Base-by-base conservation (phyloP, 37 sponge, comb jelly and placozoan species). In the Halichondria panicea region DNA sequence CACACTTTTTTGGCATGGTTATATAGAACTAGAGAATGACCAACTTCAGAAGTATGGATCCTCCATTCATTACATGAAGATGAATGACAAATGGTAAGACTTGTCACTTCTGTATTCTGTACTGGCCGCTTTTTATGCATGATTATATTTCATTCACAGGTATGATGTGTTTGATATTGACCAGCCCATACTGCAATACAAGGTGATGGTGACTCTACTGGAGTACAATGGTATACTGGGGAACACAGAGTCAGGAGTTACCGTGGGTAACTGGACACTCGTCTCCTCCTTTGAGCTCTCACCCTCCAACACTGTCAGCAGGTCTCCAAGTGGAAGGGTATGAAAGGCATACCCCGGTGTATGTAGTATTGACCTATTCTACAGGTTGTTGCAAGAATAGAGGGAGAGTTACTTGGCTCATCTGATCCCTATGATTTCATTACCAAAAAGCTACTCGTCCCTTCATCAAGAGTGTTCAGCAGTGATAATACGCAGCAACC, bases 101-200 rank as follows among this genome's bases (percentile, higher is more conserved):
- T 34, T 19, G 19, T 4, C 53, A 48, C 9, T 1, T 2, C 9
- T 4, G 9, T n/a, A 22, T 8, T 59, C 7, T 11, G 52, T 48
- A 48, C 52, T 18, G 11, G 52, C 52, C 11, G 52, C 52, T 48
- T 11, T 15, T 48, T 15, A 48, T 24, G 9, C 31, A 7, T 30
- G 35, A 5, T 31, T 21, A 50, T 6, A 24, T 74, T n/a, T 39
- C 19, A 11, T 24, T 21, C 59, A 50, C 65, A 91, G 92, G 87
- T 92, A 88, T 76, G 85, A 92, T 77, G 85, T 87, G 34, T 92
- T 50, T 71, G 61, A 48, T 1, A 22, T 92, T 30, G 85, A 83
- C 7, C 55, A 59, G 36, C 89, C 89, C 19, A 68, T 63, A 31
- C 21, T 92, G 55, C 72, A 73, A 31, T 92, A 88, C 68, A 87